Percentiles rank a stretch among this genome's conserved stretches.
Evolutionary conservation across 2,113 vertebrate species (phyloP).

Genomic region (Pholis gunnellus): DNA sequence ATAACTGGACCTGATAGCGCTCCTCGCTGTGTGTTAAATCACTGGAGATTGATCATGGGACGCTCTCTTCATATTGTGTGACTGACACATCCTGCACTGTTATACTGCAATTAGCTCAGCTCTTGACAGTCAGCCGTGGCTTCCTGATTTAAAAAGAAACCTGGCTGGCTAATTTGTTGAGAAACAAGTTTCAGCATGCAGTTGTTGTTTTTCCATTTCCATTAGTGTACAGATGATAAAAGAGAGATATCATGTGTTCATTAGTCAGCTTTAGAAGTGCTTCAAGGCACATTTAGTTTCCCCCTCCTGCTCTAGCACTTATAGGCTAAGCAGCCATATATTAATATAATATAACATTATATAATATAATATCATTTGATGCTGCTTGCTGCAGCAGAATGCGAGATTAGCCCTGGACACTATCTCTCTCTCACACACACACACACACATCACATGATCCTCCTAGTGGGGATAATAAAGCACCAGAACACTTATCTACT

Average conservation of each 20-base stretch:
- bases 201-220: no score
- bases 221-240: not conserved
- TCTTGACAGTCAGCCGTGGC: not conserved
- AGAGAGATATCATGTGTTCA: not conserved
- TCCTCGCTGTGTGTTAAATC: not conserved
- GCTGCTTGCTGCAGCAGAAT: no score
- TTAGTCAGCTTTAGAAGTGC: not conserved
- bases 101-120: not conserved
- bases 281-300: not conserved
- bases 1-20: not conserved
- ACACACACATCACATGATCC: no score
- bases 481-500: no score
- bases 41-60: not conserved
- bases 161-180: no score
- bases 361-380: no score
- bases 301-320: not conserved
- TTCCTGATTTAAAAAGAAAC: not conserved
- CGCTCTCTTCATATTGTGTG: no score
- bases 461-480: no score
- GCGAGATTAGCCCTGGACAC: no score
- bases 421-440: no score
- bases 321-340: not conserved
- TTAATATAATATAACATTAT: no score
- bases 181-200: no score
- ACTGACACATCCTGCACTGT: not conserved